A percentile compares a stretch with the other conserved stretches of the same genome.
phyloP scores from a whole-genome alignment of 1,140 invertebrate genomes.

The Aphelinus atriplicis region DNA sequence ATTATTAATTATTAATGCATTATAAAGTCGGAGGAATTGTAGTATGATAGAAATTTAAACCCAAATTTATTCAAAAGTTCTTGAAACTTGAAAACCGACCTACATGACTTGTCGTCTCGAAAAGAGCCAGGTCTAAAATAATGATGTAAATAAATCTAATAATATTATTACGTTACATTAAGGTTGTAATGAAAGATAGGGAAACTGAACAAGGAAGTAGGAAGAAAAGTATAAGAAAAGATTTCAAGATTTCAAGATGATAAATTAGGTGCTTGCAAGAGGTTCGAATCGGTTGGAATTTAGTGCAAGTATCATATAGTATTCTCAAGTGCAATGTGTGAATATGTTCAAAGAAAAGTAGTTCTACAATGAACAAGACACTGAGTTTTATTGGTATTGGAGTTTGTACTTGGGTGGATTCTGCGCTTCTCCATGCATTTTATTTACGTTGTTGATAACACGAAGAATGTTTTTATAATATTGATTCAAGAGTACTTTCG shows the following conservation, averaged over 20 bases:
- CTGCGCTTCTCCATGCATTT: neutral
- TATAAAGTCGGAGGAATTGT: conserved; percentile 4
- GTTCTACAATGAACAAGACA: neutral
- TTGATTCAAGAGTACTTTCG: neutral
- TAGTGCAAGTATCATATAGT: conserved; percentile 16
- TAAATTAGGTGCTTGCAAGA: conserved; percentile 18
- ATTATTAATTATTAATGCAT: conserved; percentile 14
- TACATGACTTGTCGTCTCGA: neutral
- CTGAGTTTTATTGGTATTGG: neutral
- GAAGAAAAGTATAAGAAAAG: neutral
- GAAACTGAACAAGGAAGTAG: neutral
- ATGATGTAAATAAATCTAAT: conserved; percentile 36
- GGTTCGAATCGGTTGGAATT: neutral
- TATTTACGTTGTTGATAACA: conserved; percentile 1
- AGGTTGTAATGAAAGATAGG: neutral
- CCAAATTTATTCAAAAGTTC: neutral
- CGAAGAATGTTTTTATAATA: neutral
- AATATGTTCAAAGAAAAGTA: neutral
- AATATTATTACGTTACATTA: conserved; percentile 13
- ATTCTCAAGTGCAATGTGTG: conserved; percentile 25
- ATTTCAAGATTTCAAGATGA: neutral
- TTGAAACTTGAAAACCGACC: conserved; percentile 8
- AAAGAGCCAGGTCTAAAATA: conserved; percentile 13
- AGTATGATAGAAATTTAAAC: conserved; percentile 4
- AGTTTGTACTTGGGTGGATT: neutral